Evolutionary conservation across 1,140 invertebrate species (phyloP), one percentile per base, ranked within the genome.

Genomic region (Papilio dardanus): DNA sequence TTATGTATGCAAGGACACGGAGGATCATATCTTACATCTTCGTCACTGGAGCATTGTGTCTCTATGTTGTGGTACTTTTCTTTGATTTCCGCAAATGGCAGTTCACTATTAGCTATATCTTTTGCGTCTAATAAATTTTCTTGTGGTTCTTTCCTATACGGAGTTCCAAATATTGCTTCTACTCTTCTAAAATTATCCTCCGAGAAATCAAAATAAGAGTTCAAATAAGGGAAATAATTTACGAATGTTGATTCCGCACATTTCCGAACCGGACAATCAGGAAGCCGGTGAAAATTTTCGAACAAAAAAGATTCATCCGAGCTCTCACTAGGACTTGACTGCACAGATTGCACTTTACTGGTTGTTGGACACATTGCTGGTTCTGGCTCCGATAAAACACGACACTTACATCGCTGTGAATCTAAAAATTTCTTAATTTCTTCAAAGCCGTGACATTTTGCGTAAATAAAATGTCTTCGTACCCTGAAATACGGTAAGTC

Each of bases 21-120:
- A 46, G 37, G 37, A 46, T 30, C 21, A 16, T 16, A 31, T 33
- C 3, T 73, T 31, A 83, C 8, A 42, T 82, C 77, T 76, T 93
- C 89, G 81, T 88, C 81, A 74, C 87, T 90, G 1, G 88, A 92
- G 78, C 86, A 93, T 77, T 93, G 92, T 66, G 90, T 92, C 31
- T 79, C 86, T 7, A 79, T 77, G 40, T 81, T 81, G 42, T 80
- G 82, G 74, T 79, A 81, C 7, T 58, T 74, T 74, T 92, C 88
- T 71, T 83, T 84, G 2, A 86, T 91, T 68, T 75, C 79, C 6
- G 81, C 76, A 86, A 92, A 93, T 21, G 86, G 88, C 50, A 91
- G 33, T 68, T 88, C 83, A 28, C 35, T 77, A 24, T 77, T 68
- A 0, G 80, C 83, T 7, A 92, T 85, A 31, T 81, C 67, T 69